Base-by-base conservation (phyloP, 2,888 invertebrate genomes). In the Diachrysia chrysitis region DNA sequence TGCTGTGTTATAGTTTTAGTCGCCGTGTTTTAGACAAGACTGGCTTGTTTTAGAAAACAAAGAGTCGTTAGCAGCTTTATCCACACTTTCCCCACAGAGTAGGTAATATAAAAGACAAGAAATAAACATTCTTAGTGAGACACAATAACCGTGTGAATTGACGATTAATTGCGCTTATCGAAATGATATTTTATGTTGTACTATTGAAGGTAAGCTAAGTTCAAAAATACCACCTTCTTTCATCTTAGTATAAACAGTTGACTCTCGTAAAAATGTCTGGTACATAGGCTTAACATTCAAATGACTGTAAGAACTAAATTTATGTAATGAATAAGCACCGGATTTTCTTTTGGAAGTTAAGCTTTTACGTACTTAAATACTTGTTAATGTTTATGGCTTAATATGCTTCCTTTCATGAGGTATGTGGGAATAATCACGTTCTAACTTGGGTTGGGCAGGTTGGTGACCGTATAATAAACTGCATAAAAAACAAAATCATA, bases 251-350 rank as follows among this genome's bases (percentile, higher is more conserved):
- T 63, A 75, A 53, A 63, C 58, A 71, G 56, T 32, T 14, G 17
- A 23, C 21, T 29, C 17, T 59, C 55, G 35, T 64, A 76, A 71
- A 76, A 76, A 76, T 55, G 37, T 51, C 48, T 23, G 21, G 14
- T 17, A 65, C 56, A 48, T 37, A 61, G 51, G n/a, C 51, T 51
- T 55, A 51, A 35, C 53, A 78, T 63, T 65, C 17, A 65, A 63
- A 70, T 61, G 63, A 51, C 51, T 58, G 25, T 78, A 58, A 58
- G 57, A 54, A 58, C 42, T 62, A 57, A 64, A 54, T 57, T 71
- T 32, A 10, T 37, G n/a, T 60, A 55, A 35, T 59, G 54, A 55
- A 63, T 63, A 70, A 60, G 57, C 58, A 58, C 60, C n/a, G 42
- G 58, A 61, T 65, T 71, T 76, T 55, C 42, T 70, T 59, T 9